Percentiles rank a stretch among this genome's conserved stretches.
phyloP scores from a whole-genome alignment of 1,140 invertebrate species.

The Sesamia nonagrioides region DNA sequence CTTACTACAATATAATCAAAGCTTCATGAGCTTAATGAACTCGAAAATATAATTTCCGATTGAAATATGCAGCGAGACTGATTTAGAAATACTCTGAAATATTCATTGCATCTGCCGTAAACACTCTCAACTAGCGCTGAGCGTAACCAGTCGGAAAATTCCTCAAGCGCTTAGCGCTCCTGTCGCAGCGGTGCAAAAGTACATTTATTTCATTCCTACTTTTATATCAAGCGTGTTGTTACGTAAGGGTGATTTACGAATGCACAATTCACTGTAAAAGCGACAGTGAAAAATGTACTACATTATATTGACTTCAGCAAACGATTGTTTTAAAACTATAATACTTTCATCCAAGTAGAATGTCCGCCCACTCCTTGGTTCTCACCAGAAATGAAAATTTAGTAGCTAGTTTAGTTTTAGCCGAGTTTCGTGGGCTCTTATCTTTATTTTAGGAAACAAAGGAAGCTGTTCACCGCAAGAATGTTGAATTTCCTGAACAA shows the following conservation, averaged over 20 bases:
- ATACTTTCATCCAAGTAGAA: slow-evolving; percentile 28
- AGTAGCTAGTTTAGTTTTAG: slow-evolving; percentile 41
- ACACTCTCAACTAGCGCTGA: slow-evolving; percentile 24
- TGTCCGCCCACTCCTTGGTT: slow-evolving; percentile 21
- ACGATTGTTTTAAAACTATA: slow-evolving; percentile 50
- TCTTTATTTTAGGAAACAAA: slow-evolving; percentile 42
- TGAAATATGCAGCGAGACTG: background rate
- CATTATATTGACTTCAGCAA: slow-evolving; percentile 45
- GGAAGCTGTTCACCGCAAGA: slow-evolving; percentile 18
- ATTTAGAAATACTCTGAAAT: slow-evolving; percentile 41
- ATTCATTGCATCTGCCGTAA: slow-evolving; percentile 44
- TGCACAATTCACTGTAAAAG: slow-evolving; percentile 62
- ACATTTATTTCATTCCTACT: slow-evolving; percentile 57
- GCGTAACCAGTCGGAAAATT: slow-evolving; percentile 37
- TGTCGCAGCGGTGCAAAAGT: slow-evolving; percentile 42
- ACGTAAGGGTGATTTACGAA: slow-evolving; percentile 63
- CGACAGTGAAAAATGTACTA: slow-evolving; percentile 64
- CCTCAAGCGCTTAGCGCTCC: slow-evolving; percentile 39
- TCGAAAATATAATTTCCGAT: background rate
- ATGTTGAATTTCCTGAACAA: slow-evolving; percentile 14
- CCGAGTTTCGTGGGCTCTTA: slow-evolving; percentile 44
- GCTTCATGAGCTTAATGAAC: background rate
- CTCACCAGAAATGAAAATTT: slow-evolving; percentile 45
- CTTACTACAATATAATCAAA: background rate
- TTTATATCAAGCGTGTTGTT: slow-evolving; percentile 58